Base-by-base conservation (phyloP, 2,797 vertebrate genomes). In the Pseudopleuronectes americanus region DNA sequence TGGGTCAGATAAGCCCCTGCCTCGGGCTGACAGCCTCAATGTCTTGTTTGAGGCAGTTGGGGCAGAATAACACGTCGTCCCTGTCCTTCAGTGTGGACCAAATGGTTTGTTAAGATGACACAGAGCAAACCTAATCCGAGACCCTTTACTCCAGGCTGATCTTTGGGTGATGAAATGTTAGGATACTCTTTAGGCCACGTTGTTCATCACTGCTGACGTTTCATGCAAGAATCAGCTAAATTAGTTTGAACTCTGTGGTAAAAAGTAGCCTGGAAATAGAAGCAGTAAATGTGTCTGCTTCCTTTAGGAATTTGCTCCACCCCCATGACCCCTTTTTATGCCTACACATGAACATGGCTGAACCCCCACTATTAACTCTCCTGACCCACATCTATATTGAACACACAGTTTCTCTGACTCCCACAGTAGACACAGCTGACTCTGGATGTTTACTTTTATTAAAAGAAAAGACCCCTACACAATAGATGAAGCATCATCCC, bases 341-440 rank as follows among this genome's bases (percentile, higher is more conserved):
- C 36, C 36, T 4, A 38, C 36, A 61, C 23, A 55, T 64, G 4
- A 31, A 41, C 22, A 47, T 59, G n/a, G 33, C 17, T 51, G 47
- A 57, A 54, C 57, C 68, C 33, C 17, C 0, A 0, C 66, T 61
- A 19, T 22, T 6, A 68, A 64, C 58, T 26, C 60, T 21, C 31
- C 56, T 67, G 59, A 81, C 76, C 66, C 36, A 65, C 24, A 53
- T 76, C 55, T 77, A 72, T 60, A 71, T 70, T 60, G 54, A 76
- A 56, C 68, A 45, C 19, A 43, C 17, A 47, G 51, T 43, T 26
- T 45, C 17, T 36, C 8, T 13, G 28, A 9, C 48, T 41, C 17
- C 60, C 43, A 33, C 52, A 43, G 45, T 47, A 6, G 6, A 19
- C 22, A 47, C 43, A 28, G 57, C 65, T 57, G 73, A 49, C 19